phyloP scores from a whole-genome alignment of 2,888 invertebrate species.

The Heterodera filipjevi region DNA sequence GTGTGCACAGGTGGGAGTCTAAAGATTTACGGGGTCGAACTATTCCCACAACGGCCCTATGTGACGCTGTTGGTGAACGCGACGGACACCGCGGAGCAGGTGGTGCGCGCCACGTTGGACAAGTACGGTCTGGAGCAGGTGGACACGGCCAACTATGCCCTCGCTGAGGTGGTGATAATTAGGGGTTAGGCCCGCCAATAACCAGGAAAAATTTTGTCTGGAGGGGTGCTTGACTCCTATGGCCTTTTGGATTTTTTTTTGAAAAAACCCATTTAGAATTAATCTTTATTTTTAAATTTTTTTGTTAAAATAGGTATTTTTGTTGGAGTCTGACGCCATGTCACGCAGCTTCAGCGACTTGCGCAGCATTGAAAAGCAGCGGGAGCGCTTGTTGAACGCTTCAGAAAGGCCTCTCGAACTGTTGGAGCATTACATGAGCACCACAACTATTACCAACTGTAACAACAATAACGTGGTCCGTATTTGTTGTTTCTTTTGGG shows the following conservation, averaged over 20 bases:
- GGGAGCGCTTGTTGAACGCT: conserved; percentile 89
- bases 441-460: background rate
- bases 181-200: background rate
- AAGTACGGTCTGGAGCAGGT: conserved; percentile 91
- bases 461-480: background rate
- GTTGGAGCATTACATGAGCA: background rate
- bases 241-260: too few species aligned
- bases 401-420: conserved; percentile 83
- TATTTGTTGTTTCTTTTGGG: too few species aligned
- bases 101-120: conserved; percentile 91
- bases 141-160: conserved; percentile 87
- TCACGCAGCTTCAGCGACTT: conserved; percentile 40
- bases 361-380: conserved; percentile 27
- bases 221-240: too few species aligned
- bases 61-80: conserved; percentile 92
- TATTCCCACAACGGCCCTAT: conserved; percentile 89
- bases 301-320: conserved; percentile 28
- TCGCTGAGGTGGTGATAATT: conserved; percentile 79
- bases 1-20: conserved; percentile 68
- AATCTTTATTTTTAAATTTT: background rate
- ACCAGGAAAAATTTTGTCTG: background rate
- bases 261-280: background rate
- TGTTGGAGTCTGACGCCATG: conserved; percentile 29
- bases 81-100: conserved; percentile 86
- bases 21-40: conserved; percentile 89